Conservation (phyloP, 2,888 invertebrate genomes). For the Cheilosia variabilis region DNA sequence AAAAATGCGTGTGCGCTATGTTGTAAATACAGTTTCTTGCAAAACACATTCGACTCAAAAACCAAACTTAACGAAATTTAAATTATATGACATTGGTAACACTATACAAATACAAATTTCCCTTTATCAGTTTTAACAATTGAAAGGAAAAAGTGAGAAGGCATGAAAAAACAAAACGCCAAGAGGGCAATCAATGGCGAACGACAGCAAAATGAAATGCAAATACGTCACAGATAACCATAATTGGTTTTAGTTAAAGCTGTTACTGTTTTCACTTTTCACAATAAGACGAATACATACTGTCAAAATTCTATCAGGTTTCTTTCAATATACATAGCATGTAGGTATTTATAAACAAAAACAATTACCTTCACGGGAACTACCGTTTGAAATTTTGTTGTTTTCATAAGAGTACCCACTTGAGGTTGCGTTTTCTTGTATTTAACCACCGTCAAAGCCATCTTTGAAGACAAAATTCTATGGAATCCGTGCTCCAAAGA, state of each 20-base stretch:
- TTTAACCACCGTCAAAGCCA: slow-evolving; percentile 76
- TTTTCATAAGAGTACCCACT: slow-evolving; percentile 47
- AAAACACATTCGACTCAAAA: not conserved
- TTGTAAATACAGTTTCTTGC: too few species aligned
- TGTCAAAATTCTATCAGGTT: not conserved
- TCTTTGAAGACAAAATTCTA: slow-evolving; percentile 19
- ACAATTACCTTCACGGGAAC: slow-evolving; percentile 45
- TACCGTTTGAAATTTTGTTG: slow-evolving; percentile 30
- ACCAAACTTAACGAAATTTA: not conserved
- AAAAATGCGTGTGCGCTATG: too few species aligned
- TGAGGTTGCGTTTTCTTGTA: slow-evolving; percentile 69
- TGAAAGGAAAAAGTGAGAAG: not conserved
- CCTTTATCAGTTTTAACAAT: slow-evolving; percentile 1
- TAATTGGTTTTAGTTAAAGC: slow-evolving; percentile 22
- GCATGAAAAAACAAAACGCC: slow-evolving; percentile 34
- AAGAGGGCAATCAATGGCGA: slow-evolving; percentile 33
- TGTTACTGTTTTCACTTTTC: slow-evolving; percentile 44
- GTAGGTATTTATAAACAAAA: slow-evolving; percentile 7
- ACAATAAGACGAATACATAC: slow-evolving; percentile 20
- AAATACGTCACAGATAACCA: slow-evolving; percentile 40
- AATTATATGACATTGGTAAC: slow-evolving; percentile 28
- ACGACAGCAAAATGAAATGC: slow-evolving; percentile 3
- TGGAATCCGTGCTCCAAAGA: not conserved
- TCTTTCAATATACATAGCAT: not conserved
- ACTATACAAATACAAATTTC: slow-evolving; percentile 20